Conservation (phyloP, 1,140 invertebrate genomes). For the Myzus persicae region DNA sequence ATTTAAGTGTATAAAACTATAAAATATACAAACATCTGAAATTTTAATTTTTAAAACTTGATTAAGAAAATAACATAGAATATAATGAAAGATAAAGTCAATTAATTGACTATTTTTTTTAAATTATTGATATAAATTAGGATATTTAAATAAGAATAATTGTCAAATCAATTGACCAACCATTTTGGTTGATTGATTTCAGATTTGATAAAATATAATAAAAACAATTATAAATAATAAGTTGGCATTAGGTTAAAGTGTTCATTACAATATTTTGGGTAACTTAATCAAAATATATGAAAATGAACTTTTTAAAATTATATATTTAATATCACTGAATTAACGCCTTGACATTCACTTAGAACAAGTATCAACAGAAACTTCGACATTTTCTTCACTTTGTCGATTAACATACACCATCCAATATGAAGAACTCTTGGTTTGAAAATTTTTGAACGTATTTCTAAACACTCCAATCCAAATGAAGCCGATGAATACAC, state of each 20-base stretch:
- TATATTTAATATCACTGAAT: not conserved
- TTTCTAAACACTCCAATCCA: conserved; percentile 16
- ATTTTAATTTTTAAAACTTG: no score
- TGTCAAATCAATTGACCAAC: not conserved
- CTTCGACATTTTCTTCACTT: not conserved
- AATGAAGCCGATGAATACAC: not conserved
- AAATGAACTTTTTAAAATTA: not conserved
- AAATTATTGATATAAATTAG: no score
- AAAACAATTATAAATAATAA: not conserved
- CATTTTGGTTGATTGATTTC: not conserved
- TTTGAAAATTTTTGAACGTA: conserved; percentile 6
- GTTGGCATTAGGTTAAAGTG: not conserved
- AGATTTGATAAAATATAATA: not conserved
- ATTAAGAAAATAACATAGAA: no score
- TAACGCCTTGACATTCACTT: not conserved
- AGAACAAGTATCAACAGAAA: not conserved
- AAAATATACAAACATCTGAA: no score
- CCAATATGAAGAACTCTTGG: not conserved
- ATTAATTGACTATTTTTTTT: no score
- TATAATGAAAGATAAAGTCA: no score
- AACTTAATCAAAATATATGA: not conserved
- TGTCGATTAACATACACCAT: not conserved
- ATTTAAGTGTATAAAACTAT: no score
- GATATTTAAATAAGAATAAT: not conserved
- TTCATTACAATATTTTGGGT: not conserved